phyloP scores from a whole-genome alignment of 1,140 invertebrate genomes.

The Aporrectodea caliginosa region DNA sequence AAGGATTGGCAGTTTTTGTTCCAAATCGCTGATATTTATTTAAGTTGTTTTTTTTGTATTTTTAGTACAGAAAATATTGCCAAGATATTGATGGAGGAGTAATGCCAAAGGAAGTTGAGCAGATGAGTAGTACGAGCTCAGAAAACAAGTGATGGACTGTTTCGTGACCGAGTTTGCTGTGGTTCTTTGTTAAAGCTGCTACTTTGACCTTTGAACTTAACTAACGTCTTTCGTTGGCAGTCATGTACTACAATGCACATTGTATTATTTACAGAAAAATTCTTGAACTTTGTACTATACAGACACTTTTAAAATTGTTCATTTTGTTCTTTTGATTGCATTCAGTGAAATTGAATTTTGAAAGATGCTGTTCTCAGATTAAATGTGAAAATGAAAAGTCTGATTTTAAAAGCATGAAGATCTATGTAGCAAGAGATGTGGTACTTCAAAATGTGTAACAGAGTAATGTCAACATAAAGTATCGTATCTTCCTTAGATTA shows the following conservation, averaged over 20 bases:
- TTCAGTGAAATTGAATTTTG: no score
- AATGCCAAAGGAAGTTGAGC: not conserved
- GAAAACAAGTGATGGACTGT: not conserved
- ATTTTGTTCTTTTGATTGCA: not conserved
- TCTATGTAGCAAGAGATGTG: no score
- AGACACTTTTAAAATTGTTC: not conserved
- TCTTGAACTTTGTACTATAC: not conserved
- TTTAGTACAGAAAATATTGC: not conserved
- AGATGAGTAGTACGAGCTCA: not conserved
- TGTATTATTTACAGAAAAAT: not conserved
- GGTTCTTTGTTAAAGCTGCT: not conserved
- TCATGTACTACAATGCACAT: not conserved
- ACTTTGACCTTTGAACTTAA: not conserved
- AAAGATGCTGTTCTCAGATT: no score
- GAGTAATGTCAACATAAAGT: no score
- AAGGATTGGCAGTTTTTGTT: no score
- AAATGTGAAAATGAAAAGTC: no score
- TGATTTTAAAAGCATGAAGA: no score
- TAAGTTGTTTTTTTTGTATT: no score
- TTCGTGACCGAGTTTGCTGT: no score
- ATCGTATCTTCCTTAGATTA: no score
- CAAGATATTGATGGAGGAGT: not conserved
- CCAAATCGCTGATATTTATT: no score
- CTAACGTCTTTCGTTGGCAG: not conserved
- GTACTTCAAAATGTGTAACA: no score